Base-by-base conservation (phyloP, 1,140 invertebrate genomes). In the Lamellibrachia luymesi region DNA sequence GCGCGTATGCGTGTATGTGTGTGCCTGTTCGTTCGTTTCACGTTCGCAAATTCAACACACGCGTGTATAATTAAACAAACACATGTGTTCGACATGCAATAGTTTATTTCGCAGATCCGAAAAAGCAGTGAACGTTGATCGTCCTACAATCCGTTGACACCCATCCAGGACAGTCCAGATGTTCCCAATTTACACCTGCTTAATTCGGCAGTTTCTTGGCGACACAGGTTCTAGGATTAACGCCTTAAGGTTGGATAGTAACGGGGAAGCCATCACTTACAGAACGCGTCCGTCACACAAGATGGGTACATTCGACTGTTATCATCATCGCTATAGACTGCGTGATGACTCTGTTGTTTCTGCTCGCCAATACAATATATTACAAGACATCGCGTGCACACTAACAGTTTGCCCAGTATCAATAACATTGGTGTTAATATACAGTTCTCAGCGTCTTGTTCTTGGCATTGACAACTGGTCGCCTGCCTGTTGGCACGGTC, bases 381-480 rank as follows among this genome's bases (percentile, higher is more conserved):
- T 8, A 80, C 64, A 80, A 80, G 5, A 80, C 64, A 80, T 80
- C 1, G 64, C 64, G 64, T 80, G 64, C 64, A 80, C 64, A 22
- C 1, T 10, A 22, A 80, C 64, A 80, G 64, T 80, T 80, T 80
- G 17, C 64, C 64, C 64, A 80, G 64, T 22, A 17, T 80, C 64
- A 80, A 80, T 80, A 80, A 80, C 64, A 80, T 80, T 22, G 64
- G 17, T 80, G 64, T 80, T 80, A 80, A 80, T 80, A 80, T 80
- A 22, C 64, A 80, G 64, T 80, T 80, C 64, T 80, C 64, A 80
- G 64, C 64, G 64, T 80, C 64, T 10, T 80, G 13, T 80, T 80
- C 64, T 80, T 80, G 64, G 64, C 64, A 80, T 80, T 80, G 64
- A 80, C 64, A 80, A 80, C 64, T 80, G 64, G 64, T 80, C 64